phyloP scores from a whole-genome alignment of 2,797 vertebrate species.

The Orientallactaga sibirica region DNA sequence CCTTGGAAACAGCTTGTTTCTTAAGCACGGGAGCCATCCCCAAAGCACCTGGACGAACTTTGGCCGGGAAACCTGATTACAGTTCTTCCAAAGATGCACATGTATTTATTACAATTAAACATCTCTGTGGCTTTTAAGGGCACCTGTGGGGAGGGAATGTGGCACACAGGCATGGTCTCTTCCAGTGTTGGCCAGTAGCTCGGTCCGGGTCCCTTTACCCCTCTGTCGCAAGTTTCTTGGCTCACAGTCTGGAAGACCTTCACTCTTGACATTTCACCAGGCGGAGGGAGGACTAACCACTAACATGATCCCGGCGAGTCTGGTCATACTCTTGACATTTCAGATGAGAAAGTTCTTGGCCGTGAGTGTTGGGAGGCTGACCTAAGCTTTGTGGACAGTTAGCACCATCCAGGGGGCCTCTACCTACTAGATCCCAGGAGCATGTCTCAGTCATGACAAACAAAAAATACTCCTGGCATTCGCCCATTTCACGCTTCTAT shows the following conservation, averaged over 20 bases:
- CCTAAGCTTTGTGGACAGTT: neutral
- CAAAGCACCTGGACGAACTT: slow-evolving; percentile 41
- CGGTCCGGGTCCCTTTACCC: neutral
- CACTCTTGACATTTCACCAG: no score
- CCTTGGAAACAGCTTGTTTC: slow-evolving; percentile 50
- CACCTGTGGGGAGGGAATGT: neutral
- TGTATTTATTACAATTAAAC: slow-evolving; percentile 46
- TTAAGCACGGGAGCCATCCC: slow-evolving; percentile 5
- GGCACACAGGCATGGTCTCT: neutral
- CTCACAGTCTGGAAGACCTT: neutral
- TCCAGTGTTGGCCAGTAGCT: neutral
- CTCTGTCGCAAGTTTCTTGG: neutral
- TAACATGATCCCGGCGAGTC: neutral
- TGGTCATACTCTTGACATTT: neutral
- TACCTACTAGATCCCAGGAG: neutral
- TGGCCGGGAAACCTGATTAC: slow-evolving; percentile 12
- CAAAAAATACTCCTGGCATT: neutral
- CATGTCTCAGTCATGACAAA: neutral
- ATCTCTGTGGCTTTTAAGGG: slow-evolving; percentile 46
- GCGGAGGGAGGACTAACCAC: no score
- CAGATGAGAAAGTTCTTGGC: neutral
- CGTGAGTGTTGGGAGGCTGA: neutral
- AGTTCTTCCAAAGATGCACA: slow-evolving; percentile 37
- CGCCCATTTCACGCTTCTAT: neutral
- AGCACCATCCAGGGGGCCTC: neutral